Evolutionary conservation across 2,113 vertebrate genomes (phyloP).

Genomic region (Sylvilagus bachmani): DNA sequence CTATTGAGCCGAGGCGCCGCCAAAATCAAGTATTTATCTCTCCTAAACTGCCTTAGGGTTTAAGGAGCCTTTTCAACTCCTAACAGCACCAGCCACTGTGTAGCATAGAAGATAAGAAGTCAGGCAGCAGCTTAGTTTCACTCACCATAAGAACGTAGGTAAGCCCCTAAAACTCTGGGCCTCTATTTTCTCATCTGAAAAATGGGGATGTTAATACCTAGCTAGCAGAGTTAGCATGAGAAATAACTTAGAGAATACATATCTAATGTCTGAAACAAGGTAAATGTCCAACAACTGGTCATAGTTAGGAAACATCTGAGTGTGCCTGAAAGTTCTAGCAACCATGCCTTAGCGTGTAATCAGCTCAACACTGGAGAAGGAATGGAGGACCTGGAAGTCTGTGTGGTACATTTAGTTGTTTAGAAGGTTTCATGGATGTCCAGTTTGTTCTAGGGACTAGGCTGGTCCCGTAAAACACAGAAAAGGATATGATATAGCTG

Average conservation of each 20-base stretch:
- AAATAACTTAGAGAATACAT: background rate
- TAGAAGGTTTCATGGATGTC: background rate
- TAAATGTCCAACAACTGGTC: background rate
- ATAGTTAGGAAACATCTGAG: background rate
- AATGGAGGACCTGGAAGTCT: background rate
- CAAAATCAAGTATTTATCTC: background rate
- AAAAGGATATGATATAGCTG: background rate
- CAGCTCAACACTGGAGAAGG: rapidly evolving
- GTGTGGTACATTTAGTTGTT: background rate
- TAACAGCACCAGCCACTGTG: no score
- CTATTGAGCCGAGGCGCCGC: no score
- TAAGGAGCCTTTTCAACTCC: no score
- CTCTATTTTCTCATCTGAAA: background rate
- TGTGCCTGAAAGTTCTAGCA: background rate
- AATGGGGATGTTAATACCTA: background rate
- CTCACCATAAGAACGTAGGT: background rate
- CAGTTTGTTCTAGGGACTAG: background rate
- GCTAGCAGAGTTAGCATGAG: background rate
- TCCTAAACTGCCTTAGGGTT: rapidly evolving
- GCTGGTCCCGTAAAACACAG: background rate
- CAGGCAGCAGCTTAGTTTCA: background rate
- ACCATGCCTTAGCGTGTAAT: background rate
- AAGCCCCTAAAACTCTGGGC: background rate
- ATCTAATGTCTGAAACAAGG: background rate
- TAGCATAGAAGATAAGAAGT: no score